Conservation (phyloP, 2,888 invertebrate genomes). For the Sphinx pinastri region DNA sequence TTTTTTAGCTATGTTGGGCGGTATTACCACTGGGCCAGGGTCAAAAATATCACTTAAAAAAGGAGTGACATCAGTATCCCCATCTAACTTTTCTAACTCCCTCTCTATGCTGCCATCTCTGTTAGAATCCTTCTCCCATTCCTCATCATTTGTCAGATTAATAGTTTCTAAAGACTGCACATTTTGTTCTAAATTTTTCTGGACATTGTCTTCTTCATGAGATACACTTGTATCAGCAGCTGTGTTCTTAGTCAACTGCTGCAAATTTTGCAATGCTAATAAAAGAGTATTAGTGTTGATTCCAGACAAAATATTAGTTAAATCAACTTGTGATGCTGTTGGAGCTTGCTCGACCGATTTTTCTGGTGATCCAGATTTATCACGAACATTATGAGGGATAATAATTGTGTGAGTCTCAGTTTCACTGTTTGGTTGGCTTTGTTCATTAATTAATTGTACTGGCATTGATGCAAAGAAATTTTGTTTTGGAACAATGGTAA, state of each 20-base stretch:
- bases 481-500: conserved; percentile 50
- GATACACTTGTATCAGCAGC: conserved; percentile 37
- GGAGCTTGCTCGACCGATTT: conserved; percentile 28
- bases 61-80: conserved; percentile 70
- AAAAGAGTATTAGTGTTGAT: conserved; percentile 74
- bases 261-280: conserved; percentile 75
- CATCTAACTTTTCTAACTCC: conserved; percentile 66
- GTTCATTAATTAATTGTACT: not conserved
- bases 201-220: conserved; percentile 38
- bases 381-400: not conserved
- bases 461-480: conserved; percentile 13
- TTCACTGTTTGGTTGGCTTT: conserved; percentile 14
- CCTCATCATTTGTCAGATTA: conserved; percentile 76
- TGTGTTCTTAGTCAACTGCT: conserved; percentile 60
- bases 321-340: conserved; percentile 52
- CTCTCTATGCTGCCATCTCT: conserved; percentile 72
- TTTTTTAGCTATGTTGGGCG: conserved; percentile 59
- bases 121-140: conserved; percentile 74
- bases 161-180: conserved; percentile 61
- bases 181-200: conserved; percentile 35
- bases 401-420: not conserved
- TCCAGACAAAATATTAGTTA: conserved; percentile 65
- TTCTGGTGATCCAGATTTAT: conserved; percentile 28
- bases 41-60: conserved; percentile 81
- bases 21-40: conserved; percentile 67